Percentiles rank a stretch among this genome's conserved stretches.
These are phyloP conservation scores for Lumbricus terrestris DNA, from an alignment of 2,888 invertebrate species.

Conservation along the genomic window DNA sequence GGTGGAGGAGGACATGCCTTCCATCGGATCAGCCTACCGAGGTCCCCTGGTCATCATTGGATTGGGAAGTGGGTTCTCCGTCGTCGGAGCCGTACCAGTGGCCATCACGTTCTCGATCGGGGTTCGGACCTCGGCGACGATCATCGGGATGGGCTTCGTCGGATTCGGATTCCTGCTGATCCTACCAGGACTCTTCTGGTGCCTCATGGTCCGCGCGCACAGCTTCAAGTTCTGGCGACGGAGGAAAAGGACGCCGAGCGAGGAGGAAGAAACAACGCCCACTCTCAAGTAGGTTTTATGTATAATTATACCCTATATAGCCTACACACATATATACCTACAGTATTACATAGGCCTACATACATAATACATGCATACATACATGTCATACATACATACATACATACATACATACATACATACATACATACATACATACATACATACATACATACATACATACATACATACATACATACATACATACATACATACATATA, in stretches of 20 bases:
- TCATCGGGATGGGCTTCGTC: conserved; percentile 41
- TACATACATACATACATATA: too few species aligned
- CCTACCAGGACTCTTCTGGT: conserved; percentile 38
- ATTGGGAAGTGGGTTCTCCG: conserved; percentile 39
- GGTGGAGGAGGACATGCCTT: conserved; percentile 32
- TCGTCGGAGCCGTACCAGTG: conserved; percentile 40
- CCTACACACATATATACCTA: too few species aligned
- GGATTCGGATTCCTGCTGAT: conserved; percentile 40
- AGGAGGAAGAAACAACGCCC: background rate
- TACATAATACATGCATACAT: too few species aligned
- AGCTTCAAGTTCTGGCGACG: conserved; percentile 31
- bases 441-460: too few species aligned
- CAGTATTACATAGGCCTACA: too few species aligned
- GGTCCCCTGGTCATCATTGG: conserved; percentile 38
- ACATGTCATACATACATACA: background rate
- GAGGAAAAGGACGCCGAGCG: background rate
- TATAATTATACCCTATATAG: too few species aligned
- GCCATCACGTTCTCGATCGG: conserved; percentile 40
- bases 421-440: too few species aligned
- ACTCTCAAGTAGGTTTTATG: background rate
- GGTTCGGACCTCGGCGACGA: conserved; percentile 39
- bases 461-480: too few species aligned
- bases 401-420: background rate
- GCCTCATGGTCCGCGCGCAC: conserved; percentile 31
- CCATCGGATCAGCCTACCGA: conserved; percentile 37